Evolutionary conservation across 2,113 vertebrate genomes (phyloP).

Genomic region (Machaerirhynchus nigripectus): DNA sequence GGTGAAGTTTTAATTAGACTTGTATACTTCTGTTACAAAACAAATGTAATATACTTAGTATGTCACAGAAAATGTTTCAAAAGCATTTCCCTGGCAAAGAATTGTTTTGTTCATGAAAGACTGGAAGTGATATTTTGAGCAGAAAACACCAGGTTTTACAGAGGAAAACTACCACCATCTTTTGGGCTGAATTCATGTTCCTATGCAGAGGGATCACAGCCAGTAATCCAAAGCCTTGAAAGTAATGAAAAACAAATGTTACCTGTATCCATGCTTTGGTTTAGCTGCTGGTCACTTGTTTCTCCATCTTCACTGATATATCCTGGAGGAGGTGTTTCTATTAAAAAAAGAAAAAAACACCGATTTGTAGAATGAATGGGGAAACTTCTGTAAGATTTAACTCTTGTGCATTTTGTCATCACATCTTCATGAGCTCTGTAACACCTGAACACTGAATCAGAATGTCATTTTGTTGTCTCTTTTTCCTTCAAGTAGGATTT

Average conservation of each 20-base stretch:
- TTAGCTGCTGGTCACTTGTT: constrained; percentile 94
- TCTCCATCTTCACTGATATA: constrained; percentile 99
- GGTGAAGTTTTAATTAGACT: background rate
- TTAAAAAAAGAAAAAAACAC: background rate
- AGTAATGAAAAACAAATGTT: background rate
- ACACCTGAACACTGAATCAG: background rate
- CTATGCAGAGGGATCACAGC: background rate
- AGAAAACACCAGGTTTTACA: background rate
- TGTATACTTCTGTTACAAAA: background rate
- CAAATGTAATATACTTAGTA: background rate
- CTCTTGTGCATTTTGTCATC: background rate
- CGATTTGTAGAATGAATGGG: background rate
- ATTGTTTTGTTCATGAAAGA: background rate
- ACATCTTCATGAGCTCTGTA: background rate
- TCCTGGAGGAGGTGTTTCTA: constrained; percentile 96
- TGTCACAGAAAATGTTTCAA: background rate
- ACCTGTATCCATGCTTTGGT: constrained; percentile 99
- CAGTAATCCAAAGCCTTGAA: background rate
- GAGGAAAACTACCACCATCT: background rate
- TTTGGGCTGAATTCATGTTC: background rate
- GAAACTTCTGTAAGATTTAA: background rate
- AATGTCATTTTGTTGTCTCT: background rate
- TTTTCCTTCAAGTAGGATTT: background rate
- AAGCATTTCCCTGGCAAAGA: background rate
- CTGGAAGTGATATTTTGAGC: background rate